phyloP scores from a whole-genome alignment of 2,888 invertebrate species.

The Ormyrus nitidulus region DNA sequence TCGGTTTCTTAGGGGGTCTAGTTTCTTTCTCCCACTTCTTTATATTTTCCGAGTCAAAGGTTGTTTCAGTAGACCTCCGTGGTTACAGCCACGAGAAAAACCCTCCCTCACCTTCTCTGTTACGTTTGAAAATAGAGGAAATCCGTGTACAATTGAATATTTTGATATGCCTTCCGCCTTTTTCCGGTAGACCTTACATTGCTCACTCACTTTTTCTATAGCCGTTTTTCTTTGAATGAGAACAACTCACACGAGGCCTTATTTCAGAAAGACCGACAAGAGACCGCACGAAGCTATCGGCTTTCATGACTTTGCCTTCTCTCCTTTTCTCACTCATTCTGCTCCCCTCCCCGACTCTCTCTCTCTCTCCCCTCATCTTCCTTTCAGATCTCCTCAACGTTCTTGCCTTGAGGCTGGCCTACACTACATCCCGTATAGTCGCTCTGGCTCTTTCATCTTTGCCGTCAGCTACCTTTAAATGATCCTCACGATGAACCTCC shows the following conservation, averaged over 20 bases:
- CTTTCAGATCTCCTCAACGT: slow-evolving; percentile 30
- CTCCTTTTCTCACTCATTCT: slow-evolving; percentile 13
- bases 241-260: slow-evolving; percentile 14
- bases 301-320: slow-evolving; percentile 58
- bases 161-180: slow-evolving; percentile 46
- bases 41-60: slow-evolving; percentile 20
- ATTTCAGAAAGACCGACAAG: slow-evolving; percentile 40
- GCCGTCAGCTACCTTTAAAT: slow-evolving; percentile 65
- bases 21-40: not conserved
- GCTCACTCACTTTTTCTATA: slow-evolving; percentile 36
- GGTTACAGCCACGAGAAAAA: not conserved
- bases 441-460: slow-evolving; percentile 65
- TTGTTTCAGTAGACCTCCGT: slow-evolving; percentile 19
- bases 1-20: not conserved
- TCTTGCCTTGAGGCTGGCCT: slow-evolving; percentile 25
- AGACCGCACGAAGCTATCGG: slow-evolving; percentile 60
- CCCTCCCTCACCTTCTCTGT: not conserved
- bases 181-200: slow-evolving; percentile 10
- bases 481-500: slow-evolving; percentile 63
- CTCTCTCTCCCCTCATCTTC: slow-evolving; percentile 19
- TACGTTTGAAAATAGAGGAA: slow-evolving; percentile 12
- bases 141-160: slow-evolving; percentile 43
- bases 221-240: slow-evolving; percentile 36
- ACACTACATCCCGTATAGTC: slow-evolving; percentile 20
- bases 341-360: slow-evolving; percentile 35